Conservation (phyloP, 2,113 vertebrate genomes). For the Australoheros scitulus region DNA sequence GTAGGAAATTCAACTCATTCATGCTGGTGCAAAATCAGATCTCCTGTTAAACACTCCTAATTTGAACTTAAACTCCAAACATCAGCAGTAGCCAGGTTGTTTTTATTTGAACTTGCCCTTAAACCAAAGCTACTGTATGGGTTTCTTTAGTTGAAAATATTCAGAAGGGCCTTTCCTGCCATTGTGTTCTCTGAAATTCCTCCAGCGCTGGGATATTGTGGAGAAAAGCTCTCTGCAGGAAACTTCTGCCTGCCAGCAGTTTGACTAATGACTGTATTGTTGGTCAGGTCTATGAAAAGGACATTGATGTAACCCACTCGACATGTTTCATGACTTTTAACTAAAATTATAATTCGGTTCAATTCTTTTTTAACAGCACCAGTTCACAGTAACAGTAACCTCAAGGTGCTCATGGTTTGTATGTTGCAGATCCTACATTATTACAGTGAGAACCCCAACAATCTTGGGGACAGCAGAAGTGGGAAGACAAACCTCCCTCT, state of each 20-base stretch:
- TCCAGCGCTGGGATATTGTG: conserved; percentile 27
- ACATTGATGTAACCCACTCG: background rate
- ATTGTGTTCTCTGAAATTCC: conserved; percentile 61
- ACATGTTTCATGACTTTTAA: background rate
- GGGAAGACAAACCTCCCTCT: background rate
- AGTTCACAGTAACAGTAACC: background rate
- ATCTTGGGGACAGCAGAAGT: background rate
- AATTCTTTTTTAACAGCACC: background rate
- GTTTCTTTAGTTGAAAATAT: conserved; percentile 15
- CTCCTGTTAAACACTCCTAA: background rate
- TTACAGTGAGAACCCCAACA: background rate
- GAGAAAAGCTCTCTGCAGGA: conserved; percentile 51
- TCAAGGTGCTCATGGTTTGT: background rate
- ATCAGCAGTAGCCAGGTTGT: background rate
- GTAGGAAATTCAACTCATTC: background rate
- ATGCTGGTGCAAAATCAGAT: background rate
- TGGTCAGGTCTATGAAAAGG: background rate
- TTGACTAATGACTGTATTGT: conserved; percentile 61
- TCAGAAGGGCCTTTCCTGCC: conserved; percentile 59
- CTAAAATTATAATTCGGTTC: background rate
- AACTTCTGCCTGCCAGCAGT: conserved; percentile 31
- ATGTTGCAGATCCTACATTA: background rate
- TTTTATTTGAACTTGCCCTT: conserved; percentile 37
- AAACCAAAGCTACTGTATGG: background rate
- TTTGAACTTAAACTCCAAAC: conserved; percentile 5